Base-by-base conservation (phyloP, 2,113 vertebrate genomes). In the Okapia johnstoni region DNA sequence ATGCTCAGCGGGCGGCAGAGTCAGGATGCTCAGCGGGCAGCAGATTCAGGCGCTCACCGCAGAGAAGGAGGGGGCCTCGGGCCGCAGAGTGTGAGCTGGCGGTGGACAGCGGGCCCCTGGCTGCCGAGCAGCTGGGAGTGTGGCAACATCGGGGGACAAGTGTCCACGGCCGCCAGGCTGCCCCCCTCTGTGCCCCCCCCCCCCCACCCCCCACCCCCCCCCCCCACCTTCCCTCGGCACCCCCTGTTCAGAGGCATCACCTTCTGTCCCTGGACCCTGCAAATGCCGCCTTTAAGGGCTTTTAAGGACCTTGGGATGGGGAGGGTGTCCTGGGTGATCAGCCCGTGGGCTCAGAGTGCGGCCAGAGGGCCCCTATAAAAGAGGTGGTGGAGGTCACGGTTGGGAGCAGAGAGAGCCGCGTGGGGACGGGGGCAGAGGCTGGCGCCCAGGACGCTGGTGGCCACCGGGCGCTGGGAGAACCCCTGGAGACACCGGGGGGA, bases 401-500 rank as follows among this genome's bases (percentile, higher is more conserved):
- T 26, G 4, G 7, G 43, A 3, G 5, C 14, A 1, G 40, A 21
- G 11, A 28, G 2, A n/a, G 55, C 87, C 1, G 0, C 7, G 1
- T 15, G 46, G 7, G 1, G 5, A 28, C 1, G 0, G 55, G 73
- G 7, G 57, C n/a, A 52, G 83, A 54, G 33, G 5, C 15, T 4
- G 77, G 17, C 3, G 14, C 26, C n/a, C 13, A 43, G 63, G 58
- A 11, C 0, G 0, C 28, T n/a, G 19, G 40, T 3, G 5, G 30
- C 28, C 66, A 3, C 63, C 4, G 0, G 77, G 11, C 16, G 14
- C 6, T 11, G 48, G 10, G 0, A 14, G 30, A 46, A 2, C 10
- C 9, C 46, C 13, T 0, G 0, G 63, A 21, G 6, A 13, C n/a
- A 2, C 46, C 0, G 0, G 66, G 33, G 16, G 26, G 40, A 7